A percentile compares a stretch with the other conserved stretches of the same genome.
These are phyloP conservation scores for Leucophenga varia DNA, from an alignment of 1,140 invertebrate species.

Conservation along the genomic window DNA sequence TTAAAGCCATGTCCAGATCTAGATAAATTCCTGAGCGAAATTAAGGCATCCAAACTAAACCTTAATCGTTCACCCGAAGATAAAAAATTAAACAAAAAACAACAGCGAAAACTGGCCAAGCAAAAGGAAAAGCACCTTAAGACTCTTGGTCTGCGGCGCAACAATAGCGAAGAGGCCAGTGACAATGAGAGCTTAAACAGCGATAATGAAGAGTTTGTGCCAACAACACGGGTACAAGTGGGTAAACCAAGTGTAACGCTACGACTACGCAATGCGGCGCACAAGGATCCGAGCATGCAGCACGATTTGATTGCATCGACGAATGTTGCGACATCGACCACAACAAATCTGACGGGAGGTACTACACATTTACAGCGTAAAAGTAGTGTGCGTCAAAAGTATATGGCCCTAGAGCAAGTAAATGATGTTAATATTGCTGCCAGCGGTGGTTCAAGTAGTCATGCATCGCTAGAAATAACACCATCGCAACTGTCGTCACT, in stretches of 20 bases:
- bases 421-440: no score
- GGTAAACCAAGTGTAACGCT: slow-evolving; percentile 49
- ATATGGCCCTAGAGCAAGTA: no score
- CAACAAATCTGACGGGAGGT: no score
- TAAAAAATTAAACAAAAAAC: slow-evolving; percentile 51
- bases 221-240: slow-evolving; percentile 43
- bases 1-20: slow-evolving; percentile 39
- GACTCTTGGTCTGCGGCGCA: slow-evolving; percentile 58
- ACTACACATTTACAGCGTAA: no score
- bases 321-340: neutral
- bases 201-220: slow-evolving; percentile 54
- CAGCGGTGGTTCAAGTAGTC: no score
- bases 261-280: slow-evolving; percentile 28
- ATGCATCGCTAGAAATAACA: no score
- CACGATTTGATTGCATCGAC: slow-evolving; percentile 20
- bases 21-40: slow-evolving; percentile 45
- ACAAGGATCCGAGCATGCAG: slow-evolving; percentile 22
- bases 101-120: slow-evolving; percentile 53
- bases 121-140: slow-evolving; percentile 62
- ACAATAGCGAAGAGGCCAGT: slow-evolving; percentile 38
- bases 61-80: slow-evolving; percentile 50
- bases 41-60: slow-evolving; percentile 40
- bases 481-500: no score
- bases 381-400: no score
- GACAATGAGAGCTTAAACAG: slow-evolving; percentile 44